A percentile compares a stretch with the other conserved stretches of the same genome.
These are phyloP conservation scores for Zaprionus camerounensis DNA, from an alignment of 1,140 invertebrate species.

Conservation along the genomic window DNA sequence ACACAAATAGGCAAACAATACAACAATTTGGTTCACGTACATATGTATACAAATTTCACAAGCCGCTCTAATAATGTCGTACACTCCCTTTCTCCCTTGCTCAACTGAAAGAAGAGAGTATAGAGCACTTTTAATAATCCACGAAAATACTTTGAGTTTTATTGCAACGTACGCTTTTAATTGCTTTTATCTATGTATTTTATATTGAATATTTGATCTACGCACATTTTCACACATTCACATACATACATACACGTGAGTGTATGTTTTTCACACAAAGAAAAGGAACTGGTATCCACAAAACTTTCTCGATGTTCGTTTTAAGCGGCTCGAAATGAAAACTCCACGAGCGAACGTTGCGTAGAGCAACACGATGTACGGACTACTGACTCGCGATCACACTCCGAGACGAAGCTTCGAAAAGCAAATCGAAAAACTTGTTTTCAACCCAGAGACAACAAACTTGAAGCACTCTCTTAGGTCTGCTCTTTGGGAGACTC, in stretches of 20 bases:
- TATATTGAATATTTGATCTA: conserved; percentile 21
- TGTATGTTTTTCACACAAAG: conserved; percentile 47
- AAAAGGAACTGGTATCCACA: conserved; percentile 62
- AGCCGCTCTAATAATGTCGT: background rate
- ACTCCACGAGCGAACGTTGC: conserved; percentile 44
- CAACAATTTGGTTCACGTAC: background rate
- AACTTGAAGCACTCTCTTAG: conserved; percentile 47
- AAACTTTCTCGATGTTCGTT: conserved; percentile 66
- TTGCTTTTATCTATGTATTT: conserved; percentile 2
- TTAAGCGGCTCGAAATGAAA: conserved; percentile 18
- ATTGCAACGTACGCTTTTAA: background rate
- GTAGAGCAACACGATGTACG: conserved; percentile 48
- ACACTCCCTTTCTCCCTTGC: background rate
- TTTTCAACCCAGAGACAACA: conserved; percentile 55
- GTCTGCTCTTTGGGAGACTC: background rate
- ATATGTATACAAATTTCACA: background rate
- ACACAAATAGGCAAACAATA: conserved; percentile 4
- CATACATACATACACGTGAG: conserved; percentile 43
- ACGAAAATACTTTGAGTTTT: background rate
- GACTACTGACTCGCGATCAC: conserved; percentile 45
- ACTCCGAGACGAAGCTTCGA: conserved; percentile 19
- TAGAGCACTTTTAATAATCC: background rate
- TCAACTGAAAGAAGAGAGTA: background rate
- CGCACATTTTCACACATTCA: conserved; percentile 30
- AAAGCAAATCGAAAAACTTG: conserved; percentile 67